These are phyloP conservation scores for Drosophila rhopaloa DNA, from an alignment of 1,140 invertebrate species.

Conservation along the genomic window DNA sequence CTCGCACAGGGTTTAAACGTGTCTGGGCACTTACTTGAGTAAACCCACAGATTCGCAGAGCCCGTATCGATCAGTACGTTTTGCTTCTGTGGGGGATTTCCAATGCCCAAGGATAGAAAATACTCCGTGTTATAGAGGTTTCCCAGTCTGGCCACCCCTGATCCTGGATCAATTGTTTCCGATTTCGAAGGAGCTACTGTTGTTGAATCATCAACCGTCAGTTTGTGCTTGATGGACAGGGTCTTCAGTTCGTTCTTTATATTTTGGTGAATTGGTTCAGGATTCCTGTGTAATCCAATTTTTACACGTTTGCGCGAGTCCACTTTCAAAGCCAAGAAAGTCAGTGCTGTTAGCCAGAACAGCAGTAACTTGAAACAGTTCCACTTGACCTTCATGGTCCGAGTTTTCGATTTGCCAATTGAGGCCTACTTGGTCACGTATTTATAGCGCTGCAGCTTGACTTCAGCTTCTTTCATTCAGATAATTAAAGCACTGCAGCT, in stretches of 20 bases:
- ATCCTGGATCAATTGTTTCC: not conserved
- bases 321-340: not conserved
- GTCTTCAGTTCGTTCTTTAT: slow-evolving; percentile 31
- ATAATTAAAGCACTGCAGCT: not conserved
- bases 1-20: slow-evolving; percentile 89
- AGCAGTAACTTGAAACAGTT: not conserved
- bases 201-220: slow-evolving; percentile 4
- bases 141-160: not conserved
- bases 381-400: slow-evolving; percentile 27
- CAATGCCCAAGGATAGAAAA: slow-evolving; percentile 96
- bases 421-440: slow-evolving; percentile 34
- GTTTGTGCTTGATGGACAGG: slow-evolving; percentile 32
- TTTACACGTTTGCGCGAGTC: slow-evolving; percentile 11
- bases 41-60: slow-evolving; percentile 99
- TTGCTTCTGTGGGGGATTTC: slow-evolving; percentile 95
- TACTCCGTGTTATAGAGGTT: slow-evolving; percentile 94
- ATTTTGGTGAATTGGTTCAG: slow-evolving; percentile 17
- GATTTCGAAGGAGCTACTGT: not conserved
- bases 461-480: slow-evolving; percentile 1
- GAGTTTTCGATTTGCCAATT: slow-evolving; percentile 11
- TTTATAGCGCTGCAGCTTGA: slow-evolving; percentile 26
- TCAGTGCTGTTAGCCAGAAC: slow-evolving; percentile 8
- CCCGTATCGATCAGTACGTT: slow-evolving; percentile 99
- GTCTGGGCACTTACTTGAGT: slow-evolving; percentile 96
- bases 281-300: slow-evolving; percentile 28